phyloP scores from a whole-genome alignment of 2,113 vertebrate genomes.

The Amblyopsis rosae region DNA sequence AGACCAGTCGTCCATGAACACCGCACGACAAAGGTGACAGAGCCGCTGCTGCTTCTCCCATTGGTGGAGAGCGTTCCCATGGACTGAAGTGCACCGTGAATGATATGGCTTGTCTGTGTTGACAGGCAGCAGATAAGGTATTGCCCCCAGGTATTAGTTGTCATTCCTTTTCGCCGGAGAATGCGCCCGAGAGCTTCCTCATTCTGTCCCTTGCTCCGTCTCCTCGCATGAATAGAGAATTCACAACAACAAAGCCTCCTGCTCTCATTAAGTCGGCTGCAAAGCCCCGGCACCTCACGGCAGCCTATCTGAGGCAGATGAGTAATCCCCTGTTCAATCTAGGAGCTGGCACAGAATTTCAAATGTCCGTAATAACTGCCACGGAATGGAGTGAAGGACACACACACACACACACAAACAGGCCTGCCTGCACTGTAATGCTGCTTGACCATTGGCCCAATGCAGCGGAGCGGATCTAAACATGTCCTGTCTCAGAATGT shows the following conservation, averaged over 20 bases:
- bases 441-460: conserved; percentile 62
- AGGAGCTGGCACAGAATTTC: conserved; percentile 74
- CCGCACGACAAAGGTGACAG: conserved; percentile 67
- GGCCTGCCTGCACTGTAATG: conserved; percentile 13
- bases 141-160: conserved; percentile 91
- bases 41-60: conserved; percentile 65
- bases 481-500: conserved; percentile 54
- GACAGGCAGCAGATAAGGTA: conserved; percentile 90
- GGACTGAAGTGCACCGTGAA: conserved; percentile 79
- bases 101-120: conserved; percentile 85
- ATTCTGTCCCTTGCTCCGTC: conserved; percentile 67
- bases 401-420: conserved; percentile 2
- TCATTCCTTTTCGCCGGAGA: conserved; percentile 80
- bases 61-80: conserved; percentile 66
- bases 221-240: conserved; percentile 82
- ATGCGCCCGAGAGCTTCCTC: conserved; percentile 68
- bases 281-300: conserved; percentile 72
- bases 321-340: conserved; percentile 78
- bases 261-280: conserved; percentile 78
- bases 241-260: conserved; percentile 83
- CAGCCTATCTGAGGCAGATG: conserved; percentile 73
- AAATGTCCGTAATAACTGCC: conserved; percentile 77
- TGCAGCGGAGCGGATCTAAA: conserved; percentile 53
- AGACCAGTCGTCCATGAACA: conserved; percentile 64
- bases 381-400: conserved; percentile 71